Conservation (phyloP, 2,113 vertebrate genomes). For the Melanotaenia duboulayi region DNA sequence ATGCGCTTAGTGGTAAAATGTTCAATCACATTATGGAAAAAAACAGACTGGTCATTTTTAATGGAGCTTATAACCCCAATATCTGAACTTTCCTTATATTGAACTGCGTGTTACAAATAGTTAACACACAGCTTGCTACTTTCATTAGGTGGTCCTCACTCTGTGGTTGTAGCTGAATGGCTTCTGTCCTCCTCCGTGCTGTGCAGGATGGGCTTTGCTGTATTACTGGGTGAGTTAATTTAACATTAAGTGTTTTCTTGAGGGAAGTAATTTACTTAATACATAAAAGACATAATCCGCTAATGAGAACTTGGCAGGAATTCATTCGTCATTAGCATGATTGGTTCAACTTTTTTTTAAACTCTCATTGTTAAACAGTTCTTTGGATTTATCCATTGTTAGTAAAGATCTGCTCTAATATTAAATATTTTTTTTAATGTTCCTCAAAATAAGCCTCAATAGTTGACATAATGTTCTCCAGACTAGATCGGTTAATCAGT, state of each 20-base stretch:
- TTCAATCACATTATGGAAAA: constrained; percentile 17
- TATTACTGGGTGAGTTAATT: constrained; percentile 87
- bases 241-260: not conserved
- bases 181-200: constrained; percentile 85
- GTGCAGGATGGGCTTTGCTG: constrained; percentile 89
- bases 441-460: not conserved
- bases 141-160: constrained; percentile 91
- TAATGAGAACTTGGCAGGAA: not conserved
- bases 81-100: not conserved
- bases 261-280: not conserved
- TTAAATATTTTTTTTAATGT: too few species aligned
- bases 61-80: not conserved
- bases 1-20: not conserved
- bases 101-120: not conserved
- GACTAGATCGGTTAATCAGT: not conserved
- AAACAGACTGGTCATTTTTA: constrained; percentile 10
- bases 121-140: not conserved
- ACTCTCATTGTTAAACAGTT: too few species aligned
- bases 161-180: constrained; percentile 88
- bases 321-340: too few species aligned
- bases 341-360: too few species aligned
- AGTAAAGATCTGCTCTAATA: not conserved
- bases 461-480: not conserved
- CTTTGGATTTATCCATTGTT: not conserved
- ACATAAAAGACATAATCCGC: too few species aligned